Evolutionary conservation across 2,888 invertebrate species (phyloP).

Genomic region (Metacarcinus magister): DNA sequence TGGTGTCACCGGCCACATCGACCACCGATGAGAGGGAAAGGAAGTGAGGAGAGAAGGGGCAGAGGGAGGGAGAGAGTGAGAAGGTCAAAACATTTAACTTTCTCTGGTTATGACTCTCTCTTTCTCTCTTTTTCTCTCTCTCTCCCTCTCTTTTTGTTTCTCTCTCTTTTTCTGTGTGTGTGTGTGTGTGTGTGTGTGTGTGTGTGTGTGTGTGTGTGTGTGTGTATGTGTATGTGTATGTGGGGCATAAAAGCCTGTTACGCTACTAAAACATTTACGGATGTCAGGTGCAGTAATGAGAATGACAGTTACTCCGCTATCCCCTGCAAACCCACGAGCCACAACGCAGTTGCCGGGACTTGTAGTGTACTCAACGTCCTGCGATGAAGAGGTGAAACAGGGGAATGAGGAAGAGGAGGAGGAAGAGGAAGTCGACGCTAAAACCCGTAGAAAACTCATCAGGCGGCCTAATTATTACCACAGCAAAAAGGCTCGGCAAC

Average conservation of each 20-base stretch:
- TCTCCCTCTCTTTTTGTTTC: conserved; percentile 46
- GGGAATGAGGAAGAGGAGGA: not conserved
- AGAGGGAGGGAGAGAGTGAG: not conserved
- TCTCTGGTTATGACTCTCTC: not conserved
- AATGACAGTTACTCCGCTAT: not conserved
- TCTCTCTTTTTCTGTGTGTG: not conserved
- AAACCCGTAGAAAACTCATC: not conserved
- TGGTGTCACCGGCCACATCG: conserved; percentile 9
- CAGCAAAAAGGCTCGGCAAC: not conserved
- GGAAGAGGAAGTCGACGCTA: not conserved
- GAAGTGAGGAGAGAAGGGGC: not conserved
- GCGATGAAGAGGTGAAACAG: not conserved
- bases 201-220: too few relatives aligned
- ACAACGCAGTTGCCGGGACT: not conserved
- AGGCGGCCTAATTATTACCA: not conserved
- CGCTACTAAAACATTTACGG: not conserved
- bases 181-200: too few relatives aligned
- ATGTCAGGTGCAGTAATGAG: not conserved
- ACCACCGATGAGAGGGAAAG: not conserved
- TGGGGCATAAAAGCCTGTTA: not conserved
- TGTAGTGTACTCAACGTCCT: not conserved
- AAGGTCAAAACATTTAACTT: not conserved
- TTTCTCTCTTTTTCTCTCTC: conserved; percentile 51
- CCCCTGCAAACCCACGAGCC: not conserved
- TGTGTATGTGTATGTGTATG: not conserved